Evolutionary conservation across 2,797 vertebrate species (phyloP), one percentile per base, ranked within the genome.

Genomic region (Falco peregrinus): DNA sequence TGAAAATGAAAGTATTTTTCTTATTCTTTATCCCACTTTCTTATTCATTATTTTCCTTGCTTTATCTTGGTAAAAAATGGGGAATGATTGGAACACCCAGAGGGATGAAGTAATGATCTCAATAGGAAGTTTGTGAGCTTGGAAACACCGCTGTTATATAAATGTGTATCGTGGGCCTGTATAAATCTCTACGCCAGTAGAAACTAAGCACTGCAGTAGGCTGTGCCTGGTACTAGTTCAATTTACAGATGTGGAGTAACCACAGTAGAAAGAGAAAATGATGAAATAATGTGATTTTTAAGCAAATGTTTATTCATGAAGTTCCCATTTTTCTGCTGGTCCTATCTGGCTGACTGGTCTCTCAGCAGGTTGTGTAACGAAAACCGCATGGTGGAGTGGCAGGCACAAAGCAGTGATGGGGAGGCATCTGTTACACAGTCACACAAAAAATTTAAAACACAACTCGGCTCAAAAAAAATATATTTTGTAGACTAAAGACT

Each of bases 221-320:
- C 60, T 78, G 93, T 77, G 65, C 65, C 59, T 51, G 47, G 11
- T 87, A 47, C 92, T 94, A 29, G 86, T 94, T 90, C 73, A 48
- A 33, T 96, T 88, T 96, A 76, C 26, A 61, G 83, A 73, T 37
- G 70, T 83, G 64, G 50, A 93, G 37, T 84, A 96, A 78, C 77
- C 3, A 2, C 5, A 39, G 82, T 21, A 77, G 48, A 64, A 89
- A 26, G 68, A 61, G 67, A 91, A 95, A 91, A 37, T 53, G 79
- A 84, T 87, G 80, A 85, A 86, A 86, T 94, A 94, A 95, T 94
- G 87, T 80, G 82, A n/a, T 79, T 94, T 97, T 97, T 87, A 91
- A 95, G 93, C 86, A 97, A 94, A 97, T 98, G 95, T 97, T 97
- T 97, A 97, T 97, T 97, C 93, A 95, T 94, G 81, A 96, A 84